Evolutionary conservation across 2,113 vertebrate species (phyloP).

Genomic region (Calonectris borealis): DNA sequence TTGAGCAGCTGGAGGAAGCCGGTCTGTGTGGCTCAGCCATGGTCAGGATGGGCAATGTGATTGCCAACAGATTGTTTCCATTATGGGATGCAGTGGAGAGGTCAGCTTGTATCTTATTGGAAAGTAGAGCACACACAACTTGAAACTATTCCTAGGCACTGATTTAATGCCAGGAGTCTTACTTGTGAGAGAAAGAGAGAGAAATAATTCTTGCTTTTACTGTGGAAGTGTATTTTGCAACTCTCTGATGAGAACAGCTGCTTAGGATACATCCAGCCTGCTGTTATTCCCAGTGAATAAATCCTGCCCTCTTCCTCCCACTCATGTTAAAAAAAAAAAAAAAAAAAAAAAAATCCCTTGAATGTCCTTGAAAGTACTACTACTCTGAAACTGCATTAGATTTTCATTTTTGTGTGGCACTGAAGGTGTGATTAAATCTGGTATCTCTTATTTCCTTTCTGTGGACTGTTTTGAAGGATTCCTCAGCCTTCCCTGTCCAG

Average conservation of each 20-base stretch:
- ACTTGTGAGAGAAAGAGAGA: background rate
- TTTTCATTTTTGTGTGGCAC: background rate
- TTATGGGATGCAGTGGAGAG: background rate
- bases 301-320: background rate
- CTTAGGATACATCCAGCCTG: background rate
- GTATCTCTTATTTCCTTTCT: background rate
- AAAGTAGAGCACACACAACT: background rate
- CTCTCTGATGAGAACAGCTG: background rate
- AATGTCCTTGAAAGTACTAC: background rate
- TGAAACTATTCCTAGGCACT: background rate
- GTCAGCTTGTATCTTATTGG: background rate
- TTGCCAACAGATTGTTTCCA: background rate
- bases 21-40: background rate
- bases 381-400: background rate
- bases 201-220: background rate
- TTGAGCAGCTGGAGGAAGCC: background rate
- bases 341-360: background rate
- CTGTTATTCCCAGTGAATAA: background rate
- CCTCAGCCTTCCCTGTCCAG: background rate
- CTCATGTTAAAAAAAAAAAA: background rate
- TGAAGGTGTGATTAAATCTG: background rate
- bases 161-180: background rate
- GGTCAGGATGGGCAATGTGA: background rate
- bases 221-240: background rate
- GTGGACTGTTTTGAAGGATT: background rate